Base-by-base conservation (phyloP, 1,140 invertebrate genomes). In the Berghia stephanieae region DNA sequence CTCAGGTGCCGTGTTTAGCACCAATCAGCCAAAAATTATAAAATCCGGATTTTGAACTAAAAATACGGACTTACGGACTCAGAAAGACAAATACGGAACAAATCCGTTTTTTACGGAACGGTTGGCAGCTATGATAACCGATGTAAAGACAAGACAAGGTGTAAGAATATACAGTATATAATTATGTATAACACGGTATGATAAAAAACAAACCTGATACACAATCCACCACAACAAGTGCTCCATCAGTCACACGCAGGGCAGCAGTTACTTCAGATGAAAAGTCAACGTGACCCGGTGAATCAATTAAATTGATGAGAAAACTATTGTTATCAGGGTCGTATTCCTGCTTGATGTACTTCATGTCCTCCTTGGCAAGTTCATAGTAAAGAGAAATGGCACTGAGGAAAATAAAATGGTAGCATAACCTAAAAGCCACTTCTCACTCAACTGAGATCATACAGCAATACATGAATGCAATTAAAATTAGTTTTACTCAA, bases 311-410 rank as follows among this genome's bases (percentile, higher is more conserved):
- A 90, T 99, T 99, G 92, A 99, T 99, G 90, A 99, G 94, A 92
- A 99, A 99, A 91, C 96, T 96, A 90, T 95, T 96, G 84, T 94
- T 94, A 18, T 92, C 93, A 79, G 85, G 85, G 90, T 96, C 86
- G 63, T 69, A 70, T 36, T 83, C 83, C 90, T 98, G 96, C 89
- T 93, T 95, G 85, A 98, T 97, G 91, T 97, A 96, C 16, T 94
- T 80, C 87, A 95, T 91, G 92, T 98, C 97, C 88, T 96, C 96
- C 79, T 96, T 94, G 72, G 95, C 93, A 60, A 99, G 92, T 90
- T 98, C 96, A 89, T 99, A 99, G 94, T 93, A 99, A 94, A 99
- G 96, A 85, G 97, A 98, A 88, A 99, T 99, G 85, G 97, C 98
- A 85, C 96, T 98, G 87, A 40, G 83, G 78, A 74, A 42, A 60